Percentiles rank a stretch among this genome's conserved stretches.
These are phyloP conservation scores for Brenthis hecate DNA, from an alignment of 2,888 invertebrate genomes.

Conservation along the genomic window DNA sequence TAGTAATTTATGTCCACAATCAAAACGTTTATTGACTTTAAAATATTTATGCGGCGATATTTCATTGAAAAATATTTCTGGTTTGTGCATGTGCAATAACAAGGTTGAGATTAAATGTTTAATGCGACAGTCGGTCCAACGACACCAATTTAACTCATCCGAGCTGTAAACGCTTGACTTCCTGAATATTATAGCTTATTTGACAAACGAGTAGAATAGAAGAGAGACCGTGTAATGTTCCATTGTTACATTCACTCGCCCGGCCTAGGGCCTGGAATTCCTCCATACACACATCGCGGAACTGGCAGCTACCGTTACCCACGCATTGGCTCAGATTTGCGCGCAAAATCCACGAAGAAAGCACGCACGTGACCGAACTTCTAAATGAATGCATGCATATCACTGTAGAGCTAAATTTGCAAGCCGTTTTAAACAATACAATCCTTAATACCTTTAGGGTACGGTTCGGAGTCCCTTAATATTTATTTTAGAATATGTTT, in stretches of 20 bases:
- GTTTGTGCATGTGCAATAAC: constrained; percentile 11
- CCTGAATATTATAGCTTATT: constrained; percentile 32
- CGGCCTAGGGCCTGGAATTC: constrained; percentile 44
- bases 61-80: constrained; percentile 22
- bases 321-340: constrained; percentile 69
- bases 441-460: constrained; percentile 48
- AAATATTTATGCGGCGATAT: constrained; percentile 21
- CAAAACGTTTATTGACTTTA: constrained; percentile 41
- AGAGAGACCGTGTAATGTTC: constrained; percentile 36
- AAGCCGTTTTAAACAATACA: constrained; percentile 36
- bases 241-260: constrained; percentile 37
- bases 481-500: constrained; percentile 50
- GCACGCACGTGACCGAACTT: constrained; percentile 74
- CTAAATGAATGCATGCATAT: constrained; percentile 59
- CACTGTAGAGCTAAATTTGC: constrained; percentile 43
- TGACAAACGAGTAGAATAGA: constrained; percentile 25
- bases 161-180: constrained; percentile 27
- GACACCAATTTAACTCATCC: constrained; percentile 9
- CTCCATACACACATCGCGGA: constrained; percentile 64
- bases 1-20: constrained; percentile 24
- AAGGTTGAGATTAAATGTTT: constrained; percentile 8
- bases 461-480: constrained; percentile 55
- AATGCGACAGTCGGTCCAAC: constrained; percentile 1
- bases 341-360: constrained; percentile 79
- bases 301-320: constrained; percentile 73